Percentiles rank a stretch among this genome's conserved stretches.
phyloP scores from a whole-genome alignment of 2,113 vertebrate genomes.

The Tragelaphus scriptus region DNA sequence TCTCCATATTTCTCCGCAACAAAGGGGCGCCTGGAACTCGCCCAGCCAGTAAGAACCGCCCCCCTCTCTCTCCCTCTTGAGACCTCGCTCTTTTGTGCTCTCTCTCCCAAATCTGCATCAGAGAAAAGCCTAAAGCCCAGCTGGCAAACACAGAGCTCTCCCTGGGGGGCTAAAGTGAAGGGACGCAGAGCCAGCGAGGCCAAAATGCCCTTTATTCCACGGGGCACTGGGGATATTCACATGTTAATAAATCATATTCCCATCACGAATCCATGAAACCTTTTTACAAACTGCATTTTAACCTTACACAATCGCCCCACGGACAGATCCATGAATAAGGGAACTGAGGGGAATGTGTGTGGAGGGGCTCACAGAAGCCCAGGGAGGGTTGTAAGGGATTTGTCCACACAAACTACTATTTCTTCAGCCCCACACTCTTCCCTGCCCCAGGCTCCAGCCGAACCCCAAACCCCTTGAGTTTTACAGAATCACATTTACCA shows the following conservation, averaged over 20 bases:
- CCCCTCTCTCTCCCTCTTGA: not conserved
- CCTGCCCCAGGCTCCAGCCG: not conserved
- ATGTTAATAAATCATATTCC: constrained; percentile 26
- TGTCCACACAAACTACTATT: not conserved
- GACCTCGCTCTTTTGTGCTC: not conserved
- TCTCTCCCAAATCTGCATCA: not conserved
- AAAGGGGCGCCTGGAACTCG: not conserved
- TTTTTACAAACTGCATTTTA: not conserved
- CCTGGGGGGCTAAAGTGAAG: not conserved
- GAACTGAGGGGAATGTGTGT: not conserved
- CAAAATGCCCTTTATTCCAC: not conserved
- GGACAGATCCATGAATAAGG: not conserved
- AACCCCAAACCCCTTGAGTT: rapidly evolving
- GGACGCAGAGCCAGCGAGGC: not conserved
- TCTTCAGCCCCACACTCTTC: not conserved
- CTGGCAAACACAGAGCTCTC: not conserved
- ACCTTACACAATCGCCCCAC: not conserved
- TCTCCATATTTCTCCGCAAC: not conserved
- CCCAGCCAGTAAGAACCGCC: not conserved
- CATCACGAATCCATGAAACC: not conserved
- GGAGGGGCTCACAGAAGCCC: no score
- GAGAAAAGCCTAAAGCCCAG: not conserved
- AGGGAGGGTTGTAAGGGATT: no score
- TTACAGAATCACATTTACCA: rapidly evolving
- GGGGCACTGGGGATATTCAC: not conserved